Evolutionary conservation across 2,888 invertebrate genomes (phyloP).

Genomic region (Tipula confusa): DNA sequence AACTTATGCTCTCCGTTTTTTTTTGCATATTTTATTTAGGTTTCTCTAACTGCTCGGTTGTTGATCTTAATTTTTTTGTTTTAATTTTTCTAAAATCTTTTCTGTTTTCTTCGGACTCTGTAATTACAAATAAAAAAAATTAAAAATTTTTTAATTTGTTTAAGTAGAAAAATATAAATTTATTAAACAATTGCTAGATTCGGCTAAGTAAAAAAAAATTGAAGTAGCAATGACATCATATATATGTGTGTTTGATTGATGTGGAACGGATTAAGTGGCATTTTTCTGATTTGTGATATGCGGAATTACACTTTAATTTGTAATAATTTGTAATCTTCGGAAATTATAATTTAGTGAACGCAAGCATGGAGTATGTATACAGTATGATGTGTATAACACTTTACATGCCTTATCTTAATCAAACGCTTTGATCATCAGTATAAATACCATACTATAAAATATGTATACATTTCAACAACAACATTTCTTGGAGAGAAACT

Average conservation of each 20-base stretch:
- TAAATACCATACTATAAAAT: too few relatives aligned
- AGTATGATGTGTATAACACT: too few relatives aligned
- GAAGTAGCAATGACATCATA: background rate
- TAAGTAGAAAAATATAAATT: background rate
- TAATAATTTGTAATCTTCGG: too few relatives aligned
- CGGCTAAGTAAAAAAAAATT: background rate
- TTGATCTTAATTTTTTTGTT: background rate
- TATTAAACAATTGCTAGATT: background rate
- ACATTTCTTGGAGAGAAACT: too few relatives aligned
- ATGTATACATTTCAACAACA: too few relatives aligned
- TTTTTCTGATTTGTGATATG: background rate
- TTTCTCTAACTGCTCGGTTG: background rate
- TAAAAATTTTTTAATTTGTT: background rate
- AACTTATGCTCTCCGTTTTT: background rate
- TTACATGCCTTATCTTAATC: too few relatives aligned
- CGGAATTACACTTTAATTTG: too few relatives aligned
- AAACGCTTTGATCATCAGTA: too few relatives aligned
- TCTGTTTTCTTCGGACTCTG: background rate
- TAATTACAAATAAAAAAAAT: background rate
- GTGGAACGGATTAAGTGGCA: background rate
- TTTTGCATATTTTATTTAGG: background rate
- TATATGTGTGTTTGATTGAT: background rate
- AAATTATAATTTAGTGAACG: too few relatives aligned
- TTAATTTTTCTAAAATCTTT: background rate
- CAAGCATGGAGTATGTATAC: too few relatives aligned